Evolutionary conservation across 2,888 invertebrate genomes (phyloP).

Genomic region (Drosophila tripunctata): DNA sequence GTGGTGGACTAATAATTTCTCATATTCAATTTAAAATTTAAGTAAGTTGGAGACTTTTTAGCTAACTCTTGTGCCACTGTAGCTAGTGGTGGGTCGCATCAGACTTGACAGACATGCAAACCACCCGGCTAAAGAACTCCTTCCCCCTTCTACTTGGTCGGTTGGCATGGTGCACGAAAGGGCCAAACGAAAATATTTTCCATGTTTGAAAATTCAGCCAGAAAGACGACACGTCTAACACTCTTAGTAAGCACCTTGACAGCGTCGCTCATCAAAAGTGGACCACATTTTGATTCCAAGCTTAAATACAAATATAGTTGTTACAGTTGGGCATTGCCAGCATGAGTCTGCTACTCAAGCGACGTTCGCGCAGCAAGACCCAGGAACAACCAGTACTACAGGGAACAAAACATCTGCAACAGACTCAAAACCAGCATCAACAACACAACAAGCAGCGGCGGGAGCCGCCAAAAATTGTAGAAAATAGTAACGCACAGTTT

Average conservation of each 20-base stretch:
- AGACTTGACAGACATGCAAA: slow-evolving; percentile 60
- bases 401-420: slow-evolving; percentile 14
- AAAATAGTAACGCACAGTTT: slow-evolving; percentile 33
- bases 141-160: slow-evolving; percentile 11
- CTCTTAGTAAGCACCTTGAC: slow-evolving; percentile 42
- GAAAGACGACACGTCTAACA: slow-evolving; percentile 32
- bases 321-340: background rate
- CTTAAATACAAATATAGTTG: background rate
- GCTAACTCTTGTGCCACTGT: slow-evolving; percentile 19
- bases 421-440: slow-evolving; percentile 8
- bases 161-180: slow-evolving; percentile 82
- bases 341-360: slow-evolving; percentile 74
- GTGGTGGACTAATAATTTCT: too few species aligned
- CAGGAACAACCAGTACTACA: slow-evolving; percentile 35
- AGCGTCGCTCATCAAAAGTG: slow-evolving; percentile 23
- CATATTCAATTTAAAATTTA: too few species aligned
- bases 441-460: slow-evolving; percentile 10
- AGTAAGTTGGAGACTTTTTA: background rate
- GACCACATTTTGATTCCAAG: background rate
- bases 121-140: slow-evolving; percentile 33
- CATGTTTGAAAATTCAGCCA: slow-evolving; percentile 20
- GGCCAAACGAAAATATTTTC: slow-evolving; percentile 80
- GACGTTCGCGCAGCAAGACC: slow-evolving; percentile 77
- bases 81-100: slow-evolving; percentile 41
- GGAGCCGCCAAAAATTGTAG: slow-evolving; percentile 13